Percentiles rank a stretch among this genome's conserved stretches.
Conservation (phyloP, 2,113 vertebrate species). For the Syngnathus typhle region DNA sequence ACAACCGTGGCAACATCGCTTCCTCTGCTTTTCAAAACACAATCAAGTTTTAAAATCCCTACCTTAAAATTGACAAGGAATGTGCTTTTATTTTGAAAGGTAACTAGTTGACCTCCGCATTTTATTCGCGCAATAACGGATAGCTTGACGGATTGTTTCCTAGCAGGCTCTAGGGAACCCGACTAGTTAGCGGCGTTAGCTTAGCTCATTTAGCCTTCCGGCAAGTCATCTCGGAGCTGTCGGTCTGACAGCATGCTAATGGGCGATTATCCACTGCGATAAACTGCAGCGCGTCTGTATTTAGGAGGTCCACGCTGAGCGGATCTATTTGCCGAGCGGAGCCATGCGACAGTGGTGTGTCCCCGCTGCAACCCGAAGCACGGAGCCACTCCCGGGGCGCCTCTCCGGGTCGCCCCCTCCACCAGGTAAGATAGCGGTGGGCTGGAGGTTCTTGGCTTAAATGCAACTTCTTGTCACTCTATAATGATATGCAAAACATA, state of each 20-base stretch:
- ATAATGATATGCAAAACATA: not conserved
- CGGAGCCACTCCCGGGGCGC: conserved; percentile 71
- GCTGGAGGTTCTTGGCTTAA: not conserved
- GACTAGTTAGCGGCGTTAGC: conserved; percentile 42
- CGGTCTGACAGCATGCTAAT: conserved; percentile 40
- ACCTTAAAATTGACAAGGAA: not conserved
- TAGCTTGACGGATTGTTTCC: conserved; percentile 3
- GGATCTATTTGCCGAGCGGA: conserved; percentile 24
- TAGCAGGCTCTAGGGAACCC: conserved; percentile 19
- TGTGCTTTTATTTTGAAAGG: conserved; percentile 27
- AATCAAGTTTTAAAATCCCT: not conserved
- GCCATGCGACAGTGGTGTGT: conserved; percentile 79
- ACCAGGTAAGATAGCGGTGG: conserved; percentile 55
- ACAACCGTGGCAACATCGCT: not conserved
- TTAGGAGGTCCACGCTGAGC: not conserved
- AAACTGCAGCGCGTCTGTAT: conserved; percentile 43
- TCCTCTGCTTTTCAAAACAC: conserved; percentile 35
- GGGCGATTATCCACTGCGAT: conserved; percentile 29
- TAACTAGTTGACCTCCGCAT: not conserved
- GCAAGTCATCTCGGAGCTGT: conserved; percentile 24
- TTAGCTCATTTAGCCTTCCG: conserved; percentile 35
- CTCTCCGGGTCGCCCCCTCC: conserved; percentile 66
- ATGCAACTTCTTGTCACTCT: not conserved
- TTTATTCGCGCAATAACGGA: too few relatives aligned
- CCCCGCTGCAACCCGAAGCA: conserved; percentile 71